Evolutionary conservation across 2,888 invertebrate species (phyloP), one percentile per base, ranked within the genome.

Genomic region (Zaprionus bogoriensis): DNA sequence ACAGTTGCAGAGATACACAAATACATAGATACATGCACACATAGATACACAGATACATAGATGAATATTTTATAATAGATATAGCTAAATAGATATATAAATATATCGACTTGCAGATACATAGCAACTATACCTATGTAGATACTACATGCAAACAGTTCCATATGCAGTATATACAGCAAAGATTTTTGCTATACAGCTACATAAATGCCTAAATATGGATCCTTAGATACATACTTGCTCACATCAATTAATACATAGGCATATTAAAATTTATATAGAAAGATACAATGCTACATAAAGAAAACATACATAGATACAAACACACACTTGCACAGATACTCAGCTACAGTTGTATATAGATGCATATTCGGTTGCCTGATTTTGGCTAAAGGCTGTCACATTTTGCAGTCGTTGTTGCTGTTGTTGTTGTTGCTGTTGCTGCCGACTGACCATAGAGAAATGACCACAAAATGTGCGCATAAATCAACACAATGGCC

Each of bases 381-480:
- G 78, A 78, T 78, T 71, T 80, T 78, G 75, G 78, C 73, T 77
- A 78, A 78, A 77, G 78, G 75, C 78, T 78, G 78, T 80, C 80
- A 77, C 80, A 78, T 77, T 80, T 80, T 77, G 50, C 42, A 38
- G 62, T 39, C 61, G 44, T 28, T 39, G 46, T 17, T 57, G 46
- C 6, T 23, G 45, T 10, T 59, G 67, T 2, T 69, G 69, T 6
- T 54, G 59, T 2, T 57, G 67, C 0, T 59, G 65, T 30, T 48
- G 54, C 61, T 41, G 62, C 42, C 53, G 57, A 55, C 67, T 53
- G 77, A 57, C 69, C 67, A 62, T 67, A 76, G 77, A 71, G 79
- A 82, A 81, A 81, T 81, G 82, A 74, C 80, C 82, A 75, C 77
- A 77, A 80, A 80, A 78, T 83, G 80, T 71, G 81, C 71, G 74